These are phyloP conservation scores for Drosophila mayaguana DNA, from an alignment of 2,888 invertebrate genomes.

Conservation along the genomic window DNA sequence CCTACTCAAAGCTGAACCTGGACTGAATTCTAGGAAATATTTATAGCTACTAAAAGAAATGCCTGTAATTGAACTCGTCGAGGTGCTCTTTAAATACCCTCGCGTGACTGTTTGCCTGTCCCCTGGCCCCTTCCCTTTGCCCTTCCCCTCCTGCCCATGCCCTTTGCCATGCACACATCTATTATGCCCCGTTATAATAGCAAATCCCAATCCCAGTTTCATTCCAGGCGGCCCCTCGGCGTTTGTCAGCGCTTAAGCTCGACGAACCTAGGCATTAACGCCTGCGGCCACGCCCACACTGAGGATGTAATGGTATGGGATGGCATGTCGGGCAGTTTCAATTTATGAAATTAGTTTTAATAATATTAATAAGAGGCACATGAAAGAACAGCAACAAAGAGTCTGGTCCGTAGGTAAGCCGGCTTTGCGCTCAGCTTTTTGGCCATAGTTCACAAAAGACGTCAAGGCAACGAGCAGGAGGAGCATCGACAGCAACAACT, in stretches of 20 bases:
- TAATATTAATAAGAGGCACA: slow-evolving; percentile 74
- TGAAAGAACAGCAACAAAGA: slow-evolving; percentile 52
- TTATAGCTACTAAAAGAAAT: too few species aligned
- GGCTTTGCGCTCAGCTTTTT: slow-evolving; percentile 70
- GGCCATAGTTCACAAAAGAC: slow-evolving; percentile 75
- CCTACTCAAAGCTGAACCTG: not conserved
- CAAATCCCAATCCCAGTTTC: slow-evolving; percentile 14
- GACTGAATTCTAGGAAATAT: not conserved
- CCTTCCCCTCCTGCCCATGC: not conserved
- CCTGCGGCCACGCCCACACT: slow-evolving; percentile 11
- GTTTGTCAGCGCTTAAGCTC: slow-evolving; percentile 11
- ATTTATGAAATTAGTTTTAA: slow-evolving; percentile 79
- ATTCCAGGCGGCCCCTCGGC: not conserved
- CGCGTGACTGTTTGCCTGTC: not conserved
- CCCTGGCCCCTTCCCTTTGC: not conserved
- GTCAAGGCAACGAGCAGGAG: slow-evolving; percentile 61
- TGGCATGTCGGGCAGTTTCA: slow-evolving; percentile 45
- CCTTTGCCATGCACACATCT: not conserved
- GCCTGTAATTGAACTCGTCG: not conserved
- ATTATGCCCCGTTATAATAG: slow-evolving; percentile 14
- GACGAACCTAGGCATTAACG: slow-evolving; percentile 30
- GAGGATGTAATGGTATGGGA: not conserved
- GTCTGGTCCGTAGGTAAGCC: slow-evolving; percentile 57
- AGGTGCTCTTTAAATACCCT: not conserved
- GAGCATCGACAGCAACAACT: not conserved